Conservation (phyloP, 2,888 invertebrate genomes). For the Branchinecta sandiegonensis region DNA sequence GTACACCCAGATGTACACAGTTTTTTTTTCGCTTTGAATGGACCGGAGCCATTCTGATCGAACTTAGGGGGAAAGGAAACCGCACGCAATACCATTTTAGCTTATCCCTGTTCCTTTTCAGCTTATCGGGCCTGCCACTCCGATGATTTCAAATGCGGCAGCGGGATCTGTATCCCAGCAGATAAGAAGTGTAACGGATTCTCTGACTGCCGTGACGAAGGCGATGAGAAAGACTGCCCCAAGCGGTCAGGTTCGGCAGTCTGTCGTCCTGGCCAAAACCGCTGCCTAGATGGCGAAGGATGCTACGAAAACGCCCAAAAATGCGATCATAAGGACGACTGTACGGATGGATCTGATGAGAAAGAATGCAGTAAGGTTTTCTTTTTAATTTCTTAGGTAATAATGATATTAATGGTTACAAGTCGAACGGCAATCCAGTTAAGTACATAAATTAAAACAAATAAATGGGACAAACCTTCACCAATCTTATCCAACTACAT, state of each 20-base stretch:
- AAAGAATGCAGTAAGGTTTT: constrained; percentile 64
- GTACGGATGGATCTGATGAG: constrained; percentile 80
- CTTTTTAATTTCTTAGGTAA: neutral
- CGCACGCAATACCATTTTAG: constrained; percentile 2
- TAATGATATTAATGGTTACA: too few species aligned
- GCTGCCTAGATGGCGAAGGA: constrained; percentile 61
- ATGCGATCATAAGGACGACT: constrained; percentile 81
- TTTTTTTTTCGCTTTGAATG: too few species aligned
- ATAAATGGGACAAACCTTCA: too few species aligned
- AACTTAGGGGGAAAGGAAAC: neutral
- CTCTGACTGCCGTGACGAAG: constrained; percentile 53
- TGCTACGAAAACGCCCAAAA: constrained; percentile 59
- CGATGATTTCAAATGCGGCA: constrained; percentile 71
- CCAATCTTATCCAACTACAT: too few species aligned
- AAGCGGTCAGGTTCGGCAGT: constrained; percentile 52
- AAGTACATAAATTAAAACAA: too few species aligned
- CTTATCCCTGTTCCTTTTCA: constrained; percentile 37
- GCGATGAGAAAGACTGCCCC: constrained; percentile 35
- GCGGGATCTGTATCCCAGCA: constrained; percentile 70
- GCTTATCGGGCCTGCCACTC: constrained; percentile 73
- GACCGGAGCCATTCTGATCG: too few species aligned
- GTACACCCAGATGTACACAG: too few species aligned
- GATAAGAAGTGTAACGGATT: constrained; percentile 82
- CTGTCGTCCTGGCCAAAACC: constrained; percentile 70
- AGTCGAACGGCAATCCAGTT: too few species aligned